Evolutionary conservation across 2,113 vertebrate species (phyloP), one percentile per base, ranked within the genome.

Genomic region (Nothocercus nigrocapillus): DNA sequence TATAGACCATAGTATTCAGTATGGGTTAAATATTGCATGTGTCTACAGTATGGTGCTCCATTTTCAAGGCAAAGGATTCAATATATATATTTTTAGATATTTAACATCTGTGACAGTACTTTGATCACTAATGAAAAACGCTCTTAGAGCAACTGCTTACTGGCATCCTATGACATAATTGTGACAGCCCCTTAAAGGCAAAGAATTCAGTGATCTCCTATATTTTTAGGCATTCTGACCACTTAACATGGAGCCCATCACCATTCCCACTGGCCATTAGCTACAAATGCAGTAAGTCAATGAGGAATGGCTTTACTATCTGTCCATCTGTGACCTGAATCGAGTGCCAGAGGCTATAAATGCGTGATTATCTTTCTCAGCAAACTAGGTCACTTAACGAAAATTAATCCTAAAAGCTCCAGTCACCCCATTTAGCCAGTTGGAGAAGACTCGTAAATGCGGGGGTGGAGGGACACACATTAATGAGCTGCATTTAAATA

Each of bases 371-470:
- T 96, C 75, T 97, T 96, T 93, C 82, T 66, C 96, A 95, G 82
- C 58, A 94, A 97, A 97, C 90, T 93, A 96, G 89, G 93, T 97
- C 96, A 97, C 53, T 95, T 96, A 85, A 95, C 73, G 80, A 97
- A 98, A 97, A 97, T 82, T 94, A 90, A 97, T 96, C 93, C 45
- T 58, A 95, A 97, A 98, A 95, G 85, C 88, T 96, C 58, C 47
- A 93, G 89, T 61, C 90, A 94, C 73, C 91, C 85, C 28, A 59
- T 94, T 94, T 95, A 96, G 89, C 76, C 94, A 82, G 94, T 20
- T 87, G 92, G 85, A 70, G 45, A 80, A 94, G 80, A 69, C 63
- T 85, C 83, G 68, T 0, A 0, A 82, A 81, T 32, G 15, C 38
- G 44, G 83, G 18, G 38, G 42, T 1, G 1, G 59, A 54, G 59